phyloP scores from a whole-genome alignment of 2,113 vertebrate species.

The Tinamus guttatus region DNA sequence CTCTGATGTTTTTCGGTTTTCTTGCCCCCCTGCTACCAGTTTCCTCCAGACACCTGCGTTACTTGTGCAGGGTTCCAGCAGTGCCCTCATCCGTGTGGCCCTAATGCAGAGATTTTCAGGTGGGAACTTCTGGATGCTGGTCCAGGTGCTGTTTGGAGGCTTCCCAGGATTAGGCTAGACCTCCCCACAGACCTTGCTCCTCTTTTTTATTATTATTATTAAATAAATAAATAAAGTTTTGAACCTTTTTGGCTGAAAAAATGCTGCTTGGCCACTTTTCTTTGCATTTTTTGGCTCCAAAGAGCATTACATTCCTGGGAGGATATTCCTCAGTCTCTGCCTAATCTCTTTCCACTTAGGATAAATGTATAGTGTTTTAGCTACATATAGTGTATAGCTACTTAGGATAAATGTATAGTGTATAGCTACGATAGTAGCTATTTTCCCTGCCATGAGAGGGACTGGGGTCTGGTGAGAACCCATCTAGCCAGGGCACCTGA shows the following conservation, averaged over 20 bases:
- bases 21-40: background rate
- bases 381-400: too few relatives aligned
- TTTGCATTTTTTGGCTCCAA: background rate
- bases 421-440: background rate
- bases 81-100: fast-evolving
- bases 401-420: background rate
- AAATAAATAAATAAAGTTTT: background rate
- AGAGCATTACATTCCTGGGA: background rate
- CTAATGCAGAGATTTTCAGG: background rate
- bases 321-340: background rate
- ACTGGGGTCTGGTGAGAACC: background rate
- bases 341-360: background rate
- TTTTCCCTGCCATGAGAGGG: background rate
- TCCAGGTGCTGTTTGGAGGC: background rate
- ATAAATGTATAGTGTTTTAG: background rate
- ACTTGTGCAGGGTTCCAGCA: background rate
- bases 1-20: background rate
- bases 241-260: background rate
- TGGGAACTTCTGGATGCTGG: background rate
- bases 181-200: background rate
- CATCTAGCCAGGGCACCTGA: background rate
- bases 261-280: background rate
- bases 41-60: background rate
- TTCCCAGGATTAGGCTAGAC: background rate
- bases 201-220: too few relatives aligned